phyloP scores from a whole-genome alignment of 2,888 invertebrate genomes.

The Chrysolina haemoptera region DNA sequence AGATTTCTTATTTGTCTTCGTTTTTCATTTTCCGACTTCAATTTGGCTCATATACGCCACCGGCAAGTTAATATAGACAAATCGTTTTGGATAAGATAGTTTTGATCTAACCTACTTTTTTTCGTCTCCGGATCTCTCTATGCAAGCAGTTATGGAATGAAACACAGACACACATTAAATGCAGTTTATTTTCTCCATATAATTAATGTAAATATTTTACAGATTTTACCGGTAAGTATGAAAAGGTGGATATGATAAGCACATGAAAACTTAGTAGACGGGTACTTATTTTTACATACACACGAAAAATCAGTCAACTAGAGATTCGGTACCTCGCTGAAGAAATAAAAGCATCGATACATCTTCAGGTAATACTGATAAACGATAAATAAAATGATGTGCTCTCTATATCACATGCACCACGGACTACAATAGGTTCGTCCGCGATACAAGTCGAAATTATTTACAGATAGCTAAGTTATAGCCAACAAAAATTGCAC shows the following conservation, averaged over 20 bases:
- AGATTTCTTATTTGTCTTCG: no score
- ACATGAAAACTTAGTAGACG: slow-evolving; percentile 60
- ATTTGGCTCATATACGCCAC: no score
- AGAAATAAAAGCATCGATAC: slow-evolving; percentile 54
- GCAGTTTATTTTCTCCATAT: slow-evolving; percentile 64
- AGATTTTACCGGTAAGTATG: slow-evolving; percentile 61
- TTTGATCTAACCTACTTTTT: no score
- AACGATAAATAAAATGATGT: slow-evolving; percentile 58
- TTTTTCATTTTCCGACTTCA: no score
- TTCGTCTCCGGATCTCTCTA: no score
- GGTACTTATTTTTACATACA: slow-evolving; percentile 54
- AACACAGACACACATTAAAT: slow-evolving; percentile 62
- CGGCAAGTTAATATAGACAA: no score
- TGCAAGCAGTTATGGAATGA: slow-evolving; percentile 40
- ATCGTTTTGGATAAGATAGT: no score
- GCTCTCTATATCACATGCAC: slow-evolving; percentile 61
- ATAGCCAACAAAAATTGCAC: slow-evolving; percentile 54
- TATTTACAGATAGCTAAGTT: slow-evolving; percentile 56
- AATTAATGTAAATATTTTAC: slow-evolving; percentile 60
- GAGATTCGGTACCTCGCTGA: slow-evolving; percentile 61
- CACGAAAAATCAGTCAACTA: slow-evolving; percentile 59
- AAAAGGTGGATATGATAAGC: slow-evolving; percentile 63
- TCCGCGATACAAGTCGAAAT: slow-evolving; percentile 56
- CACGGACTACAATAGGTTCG: slow-evolving; percentile 49
- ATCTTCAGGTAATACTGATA: slow-evolving; percentile 64